Conservation (phyloP, 2,797 vertebrate species). For the Cynopterus sphinx region DNA sequence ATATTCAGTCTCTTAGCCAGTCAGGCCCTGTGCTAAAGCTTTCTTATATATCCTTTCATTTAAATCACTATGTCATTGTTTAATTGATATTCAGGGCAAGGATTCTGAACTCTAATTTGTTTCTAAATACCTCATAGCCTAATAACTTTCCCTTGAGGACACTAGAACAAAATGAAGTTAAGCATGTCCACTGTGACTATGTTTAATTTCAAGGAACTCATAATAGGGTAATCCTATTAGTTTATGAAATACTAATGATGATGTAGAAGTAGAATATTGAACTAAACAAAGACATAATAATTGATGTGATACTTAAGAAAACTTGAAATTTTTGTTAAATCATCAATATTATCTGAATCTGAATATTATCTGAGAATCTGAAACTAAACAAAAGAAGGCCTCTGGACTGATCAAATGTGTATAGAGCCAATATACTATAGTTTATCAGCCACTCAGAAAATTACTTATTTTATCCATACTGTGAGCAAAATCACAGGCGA, state of each 20-base stretch:
- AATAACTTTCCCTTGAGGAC: not conserved
- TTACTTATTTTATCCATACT: not conserved
- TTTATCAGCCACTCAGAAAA: not conserved
- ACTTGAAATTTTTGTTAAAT: conserved; percentile 41
- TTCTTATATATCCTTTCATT: not conserved
- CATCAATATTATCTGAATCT: not conserved
- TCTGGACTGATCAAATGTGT: not conserved
- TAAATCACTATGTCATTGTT: conserved; percentile 30
- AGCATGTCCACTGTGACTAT: not conserved
- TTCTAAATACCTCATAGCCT: not conserved
- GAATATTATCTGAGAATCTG: not conserved
- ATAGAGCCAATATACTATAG: not conserved
- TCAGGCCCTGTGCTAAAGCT: not conserved
- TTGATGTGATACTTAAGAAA: not conserved
- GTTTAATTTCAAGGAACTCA: conserved; percentile 10
- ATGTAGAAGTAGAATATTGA: not conserved
- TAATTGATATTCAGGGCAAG: not conserved
- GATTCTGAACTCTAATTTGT: conserved; percentile 40
- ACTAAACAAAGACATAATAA: not conserved
- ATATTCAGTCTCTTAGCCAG: not conserved
- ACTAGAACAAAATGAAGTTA: conserved; percentile 17
- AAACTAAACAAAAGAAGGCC: conserved; percentile 24
- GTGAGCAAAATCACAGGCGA: not conserved
- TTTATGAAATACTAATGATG: conserved; percentile 18
- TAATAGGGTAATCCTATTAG: not conserved